Conservation (phyloP, 2,888 invertebrate genomes). For the Trimorus sp. region DNA sequence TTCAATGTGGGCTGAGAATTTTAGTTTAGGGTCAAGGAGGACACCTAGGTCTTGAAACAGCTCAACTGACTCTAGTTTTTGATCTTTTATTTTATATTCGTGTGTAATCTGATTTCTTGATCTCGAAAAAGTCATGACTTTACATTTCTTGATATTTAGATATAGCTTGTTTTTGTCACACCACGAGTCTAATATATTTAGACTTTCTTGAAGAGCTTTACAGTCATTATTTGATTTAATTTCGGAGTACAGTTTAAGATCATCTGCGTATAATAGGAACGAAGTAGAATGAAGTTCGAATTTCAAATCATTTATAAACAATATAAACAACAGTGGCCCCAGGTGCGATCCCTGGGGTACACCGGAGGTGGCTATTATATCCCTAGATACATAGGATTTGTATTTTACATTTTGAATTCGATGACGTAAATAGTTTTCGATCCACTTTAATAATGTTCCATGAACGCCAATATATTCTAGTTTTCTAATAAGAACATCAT, state of each 20-base stretch:
- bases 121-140: neutral
- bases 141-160: too few species aligned
- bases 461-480: neutral
- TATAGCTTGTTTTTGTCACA: neutral
- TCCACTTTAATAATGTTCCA: neutral
- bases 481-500: neutral
- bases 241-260: neutral
- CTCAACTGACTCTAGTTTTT: neutral
- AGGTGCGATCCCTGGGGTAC: neutral
- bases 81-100: neutral
- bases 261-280: neutral
- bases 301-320: slow-evolving; percentile 18
- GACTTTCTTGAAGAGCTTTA: neutral
- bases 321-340: neutral
- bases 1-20: neutral
- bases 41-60: neutral
- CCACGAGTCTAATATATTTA: neutral
- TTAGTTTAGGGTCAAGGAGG: neutral
- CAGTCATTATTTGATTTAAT: neutral
- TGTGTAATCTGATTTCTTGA: neutral
- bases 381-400: neutral
- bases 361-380: neutral
- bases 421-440: neutral
- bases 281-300: neutral
- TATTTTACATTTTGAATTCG: neutral